Evolutionary conservation across 2,797 vertebrate species (phyloP).

Genomic region (Neosalanx taihuensis): DNA sequence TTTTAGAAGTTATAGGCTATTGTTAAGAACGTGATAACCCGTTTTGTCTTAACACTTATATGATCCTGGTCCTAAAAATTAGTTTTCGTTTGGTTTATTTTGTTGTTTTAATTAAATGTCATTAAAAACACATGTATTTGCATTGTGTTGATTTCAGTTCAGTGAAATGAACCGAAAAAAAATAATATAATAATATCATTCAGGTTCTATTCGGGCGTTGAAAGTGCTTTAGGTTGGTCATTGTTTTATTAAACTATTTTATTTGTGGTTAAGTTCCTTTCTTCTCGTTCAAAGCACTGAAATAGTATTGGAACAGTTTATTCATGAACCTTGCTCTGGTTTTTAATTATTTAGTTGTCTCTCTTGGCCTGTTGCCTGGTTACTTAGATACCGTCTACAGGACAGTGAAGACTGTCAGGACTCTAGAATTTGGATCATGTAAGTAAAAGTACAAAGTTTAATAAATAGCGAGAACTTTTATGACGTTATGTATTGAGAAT

Average conservation of each 20-base stretch:
- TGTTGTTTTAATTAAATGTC: slow-evolving; percentile 71
- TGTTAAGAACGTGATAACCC: slow-evolving; percentile 42
- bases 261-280: background rate
- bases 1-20: slow-evolving; percentile 57
- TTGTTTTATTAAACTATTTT: background rate
- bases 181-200: background rate
- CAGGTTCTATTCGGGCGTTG: too few species aligned
- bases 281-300: too few species aligned
- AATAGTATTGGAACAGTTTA: too few species aligned
- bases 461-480: too few species aligned
- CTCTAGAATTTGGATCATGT: slow-evolving; percentile 15
- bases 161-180: background rate
- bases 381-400: slow-evolving; percentile 38
- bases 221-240: background rate
- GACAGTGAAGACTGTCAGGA: background rate
- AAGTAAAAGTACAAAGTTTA: slow-evolving; percentile 12
- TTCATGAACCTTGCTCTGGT: slow-evolving; percentile 34
- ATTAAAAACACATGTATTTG: slow-evolving; percentile 25
- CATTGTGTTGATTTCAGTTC: background rate
- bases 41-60: slow-evolving; percentile 72
- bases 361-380: slow-evolving; percentile 20
- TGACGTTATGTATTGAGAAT: too few species aligned
- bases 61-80: slow-evolving; percentile 71
- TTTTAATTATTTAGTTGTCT: slow-evolving; percentile 37
- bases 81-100: slow-evolving; percentile 81